Base-by-base conservation (phyloP, 2,888 invertebrate species). In the Epistrophe eligans region DNA sequence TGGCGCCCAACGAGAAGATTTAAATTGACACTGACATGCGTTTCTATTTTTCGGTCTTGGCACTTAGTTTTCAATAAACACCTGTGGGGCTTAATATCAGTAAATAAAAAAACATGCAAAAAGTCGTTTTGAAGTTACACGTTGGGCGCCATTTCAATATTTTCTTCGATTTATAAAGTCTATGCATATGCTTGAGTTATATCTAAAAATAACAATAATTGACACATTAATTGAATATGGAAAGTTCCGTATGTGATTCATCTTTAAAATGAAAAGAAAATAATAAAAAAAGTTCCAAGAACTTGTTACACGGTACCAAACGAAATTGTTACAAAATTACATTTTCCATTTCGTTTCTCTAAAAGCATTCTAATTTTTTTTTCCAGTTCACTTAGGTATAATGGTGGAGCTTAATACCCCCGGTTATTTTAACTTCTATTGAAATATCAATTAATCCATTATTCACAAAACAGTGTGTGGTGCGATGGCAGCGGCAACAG, bases 401-500 rank as follows among this genome's bases (percentile, higher is more conserved):
- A 48, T 66, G 17, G 2, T 45, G 38, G 17, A 28, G 48, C 57
- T 55, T 10, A 11, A 10, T 9, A 6, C 2, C 17, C n/a, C 40
- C 64, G 28, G 38, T 45, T 35, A 64, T 17, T 40, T 40, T 11
- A n/a, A 50, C 32, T 60, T n/a, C 19, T 67, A 67, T 52, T 85
- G 82, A 85, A 85, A 79, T 74, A 71, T 82, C 82, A 82, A 85
- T 82, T 82, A 82, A 76, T 70, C 50, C 77, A 85, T 82, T 85
- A 82, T 79, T 70, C 52, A n/a, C 0, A 58, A n/a, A 40, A 43
- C 11, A 17, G 58, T 11, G 58, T 11, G 35, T 10, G 43, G 13
- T 24, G 43, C 48, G 60, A 67, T 8, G 17, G 17, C 28, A 24
- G 13, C 32, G 40, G 60, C 62, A 66, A 3, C 24, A 24, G 3